Percentiles rank a stretch among this genome's conserved stretches.
Evolutionary conservation across 2,113 vertebrate genomes (phyloP).

Genomic region (Aphelocoma coerulescens): DNA sequence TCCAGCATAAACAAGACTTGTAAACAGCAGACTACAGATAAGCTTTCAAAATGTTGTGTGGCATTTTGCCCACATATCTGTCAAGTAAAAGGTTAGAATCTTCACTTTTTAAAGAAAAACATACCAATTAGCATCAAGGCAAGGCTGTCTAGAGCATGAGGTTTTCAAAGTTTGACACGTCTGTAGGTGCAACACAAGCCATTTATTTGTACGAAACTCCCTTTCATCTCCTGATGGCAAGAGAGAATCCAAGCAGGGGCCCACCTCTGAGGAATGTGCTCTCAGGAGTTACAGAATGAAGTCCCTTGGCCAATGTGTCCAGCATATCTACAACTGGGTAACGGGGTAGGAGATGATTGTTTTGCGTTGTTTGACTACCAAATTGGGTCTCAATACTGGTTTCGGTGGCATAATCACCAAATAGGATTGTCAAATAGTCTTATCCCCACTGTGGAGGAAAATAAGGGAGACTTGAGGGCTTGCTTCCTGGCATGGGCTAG

Average conservation of each 20-base stretch:
- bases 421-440: background rate
- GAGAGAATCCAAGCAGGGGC: background rate
- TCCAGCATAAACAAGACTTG: constrained; percentile 60
- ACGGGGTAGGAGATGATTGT: rapidly evolving
- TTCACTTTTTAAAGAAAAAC: constrained; percentile 72
- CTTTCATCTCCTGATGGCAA: background rate
- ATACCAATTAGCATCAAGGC: constrained; percentile 70
- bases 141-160: constrained; percentile 42
- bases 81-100: constrained; percentile 80
- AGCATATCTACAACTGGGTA: background rate
- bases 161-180: constrained; percentile 30
- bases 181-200: background rate
- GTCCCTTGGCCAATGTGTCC: background rate
- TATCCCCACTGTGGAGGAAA: background rate
- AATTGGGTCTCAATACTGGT: background rate
- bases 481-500: background rate
- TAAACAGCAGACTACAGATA: constrained; percentile 69
- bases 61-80: constrained; percentile 74
- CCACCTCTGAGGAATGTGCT: background rate
- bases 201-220: background rate
- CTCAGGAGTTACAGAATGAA: background rate
- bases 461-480: background rate
- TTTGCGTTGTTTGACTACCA: background rate
- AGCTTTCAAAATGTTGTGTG: constrained; percentile 75
- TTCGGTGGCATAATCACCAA: background rate